Conservation (phyloP, 2,797 vertebrate genomes). For the Gambusia yucatana region DNA sequence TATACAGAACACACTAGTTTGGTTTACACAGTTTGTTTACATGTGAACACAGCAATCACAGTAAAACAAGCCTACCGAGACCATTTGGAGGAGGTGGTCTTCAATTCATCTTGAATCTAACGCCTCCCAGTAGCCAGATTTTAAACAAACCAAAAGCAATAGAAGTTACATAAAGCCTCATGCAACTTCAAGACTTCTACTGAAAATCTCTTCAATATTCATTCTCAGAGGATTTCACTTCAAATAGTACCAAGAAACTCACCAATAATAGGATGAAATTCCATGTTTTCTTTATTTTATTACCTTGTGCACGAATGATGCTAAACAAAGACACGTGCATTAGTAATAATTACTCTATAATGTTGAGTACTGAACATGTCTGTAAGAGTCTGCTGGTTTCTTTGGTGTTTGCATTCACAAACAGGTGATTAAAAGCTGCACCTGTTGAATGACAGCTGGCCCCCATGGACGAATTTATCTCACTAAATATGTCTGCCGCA, state of each 20-base stretch:
- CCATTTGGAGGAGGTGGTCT: neutral
- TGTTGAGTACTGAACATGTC: neutral
- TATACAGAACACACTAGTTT: no score
- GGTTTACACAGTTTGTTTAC: neutral
- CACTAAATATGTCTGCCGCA: conserved; percentile 64
- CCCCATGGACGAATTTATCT: conserved; percentile 61
- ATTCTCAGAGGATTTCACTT: no score
- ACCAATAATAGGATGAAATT: neutral
- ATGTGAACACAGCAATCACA: no score
- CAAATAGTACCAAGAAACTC: neutral
- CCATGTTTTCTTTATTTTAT: neutral
- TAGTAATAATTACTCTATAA: neutral
- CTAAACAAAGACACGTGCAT: neutral
- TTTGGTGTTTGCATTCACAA: neutral
- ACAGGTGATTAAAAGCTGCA: neutral
- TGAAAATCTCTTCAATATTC: no score
- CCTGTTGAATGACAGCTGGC: neutral
- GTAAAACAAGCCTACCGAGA: neutral
- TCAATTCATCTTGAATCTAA: neutral
- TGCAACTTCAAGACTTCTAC: neutral
- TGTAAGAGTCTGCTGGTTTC: neutral
- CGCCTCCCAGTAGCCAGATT: neutral
- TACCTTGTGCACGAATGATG: neutral
- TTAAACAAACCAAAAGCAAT: neutral
- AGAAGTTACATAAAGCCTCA: neutral